Percentiles rank a stretch among this genome's conserved stretches.
These are phyloP conservation scores for Amblyjoppa fuscipennis DNA, from an alignment of 2,888 invertebrate species.

Conservation along the genomic window DNA sequence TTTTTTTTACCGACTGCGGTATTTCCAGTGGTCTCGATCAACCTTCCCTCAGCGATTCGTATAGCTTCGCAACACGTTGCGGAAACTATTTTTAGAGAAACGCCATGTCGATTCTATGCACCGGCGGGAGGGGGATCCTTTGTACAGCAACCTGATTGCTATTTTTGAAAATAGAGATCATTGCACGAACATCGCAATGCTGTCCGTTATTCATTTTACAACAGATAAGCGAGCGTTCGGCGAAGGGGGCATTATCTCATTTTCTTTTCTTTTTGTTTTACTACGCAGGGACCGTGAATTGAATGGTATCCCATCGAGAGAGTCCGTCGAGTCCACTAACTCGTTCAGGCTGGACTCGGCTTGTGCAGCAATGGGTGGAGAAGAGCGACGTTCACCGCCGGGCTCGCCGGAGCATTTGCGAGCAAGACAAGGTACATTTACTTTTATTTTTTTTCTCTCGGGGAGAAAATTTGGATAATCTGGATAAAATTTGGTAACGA, in stretches of 20 bases:
- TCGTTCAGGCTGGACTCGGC: slow-evolving; percentile 66
- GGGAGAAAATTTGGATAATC: not conserved
- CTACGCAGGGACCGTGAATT: slow-evolving; percentile 76
- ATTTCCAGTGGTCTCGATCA: no score
- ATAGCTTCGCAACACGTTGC: not conserved
- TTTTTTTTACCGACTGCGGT: no score
- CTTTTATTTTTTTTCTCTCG: not conserved
- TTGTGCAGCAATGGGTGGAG: slow-evolving; percentile 79
- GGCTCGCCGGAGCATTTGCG: slow-evolving; percentile 78
- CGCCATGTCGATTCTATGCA: slow-evolving; percentile 32
- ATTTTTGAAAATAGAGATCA: slow-evolving; percentile 55
- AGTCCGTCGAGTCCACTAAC: slow-evolving; percentile 61
- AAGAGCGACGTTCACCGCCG: slow-evolving; percentile 77
- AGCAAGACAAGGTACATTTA: slow-evolving; percentile 79
- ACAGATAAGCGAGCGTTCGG: not conserved
- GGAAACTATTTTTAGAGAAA: slow-evolving; percentile 61
- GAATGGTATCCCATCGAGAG: slow-evolving; percentile 78
- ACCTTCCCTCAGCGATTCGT: not conserved
- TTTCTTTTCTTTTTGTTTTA: slow-evolving; percentile 6
- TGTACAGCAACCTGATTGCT: slow-evolving; percentile 58
- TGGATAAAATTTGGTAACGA: not conserved
- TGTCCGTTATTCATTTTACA: not conserved
- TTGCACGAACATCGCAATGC: slow-evolving; percentile 46
- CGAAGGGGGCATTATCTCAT: not conserved
- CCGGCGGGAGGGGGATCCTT: slow-evolving; percentile 48